Evolutionary conservation across 2,113 vertebrate genomes (phyloP), one percentile per base, ranked within the genome.

Genomic region (Neodon shergylaensis): DNA sequence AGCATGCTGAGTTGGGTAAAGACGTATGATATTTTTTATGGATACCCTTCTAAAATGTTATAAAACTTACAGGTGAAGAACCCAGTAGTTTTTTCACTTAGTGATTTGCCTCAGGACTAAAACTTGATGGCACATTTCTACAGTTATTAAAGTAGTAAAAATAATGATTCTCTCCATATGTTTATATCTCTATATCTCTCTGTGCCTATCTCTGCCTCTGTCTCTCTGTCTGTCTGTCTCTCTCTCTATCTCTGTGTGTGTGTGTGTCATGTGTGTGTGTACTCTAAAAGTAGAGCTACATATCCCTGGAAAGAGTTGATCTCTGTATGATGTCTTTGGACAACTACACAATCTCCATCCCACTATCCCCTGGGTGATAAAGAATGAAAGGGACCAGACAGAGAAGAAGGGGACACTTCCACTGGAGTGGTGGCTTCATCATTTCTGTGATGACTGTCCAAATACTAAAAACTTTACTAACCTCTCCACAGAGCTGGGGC

Each of bases 41-140:
- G 17, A 58, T n/a, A 74, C 47, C 22, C 90, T 61, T 95, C 44
- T 42, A 82, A 96, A 92, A 9, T 33, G 13, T 90, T 33, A 93
- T 91, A 66, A 95, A 96, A 47, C 21, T 94, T 93, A 81, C 47
- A 90, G 52, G 84, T 79, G 92, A 91, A 95, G 17, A 95, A 91
- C 33, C 24, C 42, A 52, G 1, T 90, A 68, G 1, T 3, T 83
- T 96, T 91, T 91, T 77, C 22, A 66, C 44, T 90, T 88, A 63
- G 65, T 78, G 82, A 68, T 95, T 70, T 90, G 42, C 33, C 49
- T n/a, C 66, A 84, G 88, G 42, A 24, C 44, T 90, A 81, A 93
- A 96, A 85, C 26, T 82, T 66, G 72, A 68, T 74, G 66, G 12
- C 42, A n/a, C 82, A 85, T 90, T 96, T 95, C 66, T 7, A 94